phyloP scores from a whole-genome alignment of 92 coral and sea anemone genomes.

The Galaxea fascicularis region DNA sequence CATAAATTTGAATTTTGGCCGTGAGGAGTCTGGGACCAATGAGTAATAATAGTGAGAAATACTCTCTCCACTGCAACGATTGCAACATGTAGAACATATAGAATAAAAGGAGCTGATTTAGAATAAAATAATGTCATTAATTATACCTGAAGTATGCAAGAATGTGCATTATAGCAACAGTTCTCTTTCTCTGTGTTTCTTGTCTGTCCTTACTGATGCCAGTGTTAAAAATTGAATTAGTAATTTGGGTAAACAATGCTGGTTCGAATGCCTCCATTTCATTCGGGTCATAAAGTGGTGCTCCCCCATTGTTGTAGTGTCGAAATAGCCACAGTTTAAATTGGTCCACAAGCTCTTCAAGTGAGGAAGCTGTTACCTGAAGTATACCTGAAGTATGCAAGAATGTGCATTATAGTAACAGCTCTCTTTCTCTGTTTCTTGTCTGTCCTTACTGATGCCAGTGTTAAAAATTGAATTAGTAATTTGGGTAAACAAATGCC shows the following conservation, averaged over 20 bases:
- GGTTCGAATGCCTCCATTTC: conserved; percentile 32
- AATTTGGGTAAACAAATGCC: conserved; percentile 15
- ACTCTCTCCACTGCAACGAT: conserved; percentile 2
- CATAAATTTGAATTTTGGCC: conserved; percentile 1
- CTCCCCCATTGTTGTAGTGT: conserved; percentile 29
- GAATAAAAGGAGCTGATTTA: too few relatives aligned
- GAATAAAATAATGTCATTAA: not conserved
- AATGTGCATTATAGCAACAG: conserved; percentile 46
- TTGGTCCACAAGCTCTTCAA: conserved; percentile 11
- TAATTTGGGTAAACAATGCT: conserved; percentile 13
- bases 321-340: conserved; percentile 20
- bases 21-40: not conserved
- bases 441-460: not conserved
- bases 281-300: conserved; percentile 13
- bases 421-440: too few relatives aligned
- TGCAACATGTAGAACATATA: not conserved
- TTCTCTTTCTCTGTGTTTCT: too few relatives aligned
- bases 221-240: not conserved
- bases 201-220: not conserved
- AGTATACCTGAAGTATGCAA: conserved; percentile 30
- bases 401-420: conserved; percentile 39
- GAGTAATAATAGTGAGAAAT: not conserved
- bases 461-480: not conserved
- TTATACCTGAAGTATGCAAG: conserved; percentile 31
- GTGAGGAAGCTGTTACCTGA: conserved; percentile 28